Evolutionary conservation across 2,888 invertebrate genomes (phyloP), one percentile per base, ranked within the genome.

Genomic region (Caenorhabditis imperialis): DNA sequence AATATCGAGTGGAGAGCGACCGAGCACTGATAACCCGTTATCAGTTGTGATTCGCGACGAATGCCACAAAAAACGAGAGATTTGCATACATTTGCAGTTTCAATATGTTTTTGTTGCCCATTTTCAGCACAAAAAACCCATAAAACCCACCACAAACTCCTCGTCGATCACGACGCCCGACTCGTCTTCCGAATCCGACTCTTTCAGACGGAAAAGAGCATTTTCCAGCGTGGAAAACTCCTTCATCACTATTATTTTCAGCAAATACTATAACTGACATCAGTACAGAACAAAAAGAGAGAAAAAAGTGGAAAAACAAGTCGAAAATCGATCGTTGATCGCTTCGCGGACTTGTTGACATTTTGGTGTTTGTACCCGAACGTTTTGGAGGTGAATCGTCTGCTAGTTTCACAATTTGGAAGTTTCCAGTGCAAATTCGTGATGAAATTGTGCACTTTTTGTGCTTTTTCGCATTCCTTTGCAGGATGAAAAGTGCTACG

Each of bases 101-200:
- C 16, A 6, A 33, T 6, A 18, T 7, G 3, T 20, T 6, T 54
- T 30, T 45, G 51, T n/a, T n/a, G n/a, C n/a, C n/a, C n/a, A n/a
- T n/a, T n/a, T n/a, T n/a, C n/a, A n/a, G n/a, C n/a, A n/a, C n/a
- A n/a, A n/a, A n/a, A n/a, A n/a, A n/a, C n/a, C n/a, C n/a, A n/a
- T n/a, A 53, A 61, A 25, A 54, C 63, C 55, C 30, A 65, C 63
- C 63, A 65, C 48, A 55, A 65, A 65, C 48, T 65, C 63, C n/a
- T 30, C 30, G 10, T 7, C 6, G 6, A 30, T 30, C 30, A 30
- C 30, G 10, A 7, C 10, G 6, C 30, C 30, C 7, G 6, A 7
- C 6, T 30, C 30, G 6, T 20, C 45, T 16, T 55, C 63, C 14
- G 63, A 65, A 33, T 65, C 63, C 18, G 16, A 27, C 8, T 20